Conservation (phyloP, 1,140 invertebrate species). For the Anadara kagoshimensis region DNA sequence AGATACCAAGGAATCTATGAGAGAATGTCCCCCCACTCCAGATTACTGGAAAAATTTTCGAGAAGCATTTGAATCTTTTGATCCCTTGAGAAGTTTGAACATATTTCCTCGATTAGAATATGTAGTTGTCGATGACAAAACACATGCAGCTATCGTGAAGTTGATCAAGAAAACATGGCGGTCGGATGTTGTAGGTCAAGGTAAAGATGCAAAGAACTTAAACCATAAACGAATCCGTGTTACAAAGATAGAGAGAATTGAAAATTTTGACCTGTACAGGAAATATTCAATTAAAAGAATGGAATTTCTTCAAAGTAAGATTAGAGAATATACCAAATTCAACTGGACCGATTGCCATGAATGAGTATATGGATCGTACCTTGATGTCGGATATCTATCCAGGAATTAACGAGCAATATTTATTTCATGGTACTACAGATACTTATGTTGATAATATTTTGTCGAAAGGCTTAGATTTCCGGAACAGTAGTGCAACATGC, state of each 20-base stretch:
- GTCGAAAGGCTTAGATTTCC: constrained; percentile 42
- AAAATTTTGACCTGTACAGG: constrained; percentile 44
- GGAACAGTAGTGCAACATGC: constrained; percentile 38
- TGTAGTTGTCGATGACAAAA: too few relatives aligned
- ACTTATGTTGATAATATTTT: constrained; percentile 39
- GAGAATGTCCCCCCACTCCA: too few relatives aligned
- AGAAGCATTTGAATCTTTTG: too few relatives aligned
- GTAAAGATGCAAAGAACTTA: constrained; percentile 42
- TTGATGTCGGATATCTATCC: constrained; percentile 18
- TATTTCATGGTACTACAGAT: constrained; percentile 54
- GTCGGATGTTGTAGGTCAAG: constrained; percentile 39
- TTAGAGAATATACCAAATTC: constrained; percentile 2
- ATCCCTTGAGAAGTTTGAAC: too few relatives aligned
- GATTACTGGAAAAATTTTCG: too few relatives aligned
- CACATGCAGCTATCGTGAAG: constrained; percentile 4
- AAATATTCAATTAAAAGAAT: constrained; percentile 37
- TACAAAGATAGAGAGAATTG: constrained; percentile 44
- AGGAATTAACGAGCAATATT: constrained; percentile 51
- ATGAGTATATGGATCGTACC: not conserved
- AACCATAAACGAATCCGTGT: constrained; percentile 33
- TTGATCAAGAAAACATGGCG: constrained; percentile 41
- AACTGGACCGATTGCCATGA: constrained; percentile 15
- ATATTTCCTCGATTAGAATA: too few relatives aligned
- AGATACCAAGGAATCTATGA: too few relatives aligned
- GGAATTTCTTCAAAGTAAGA: constrained; percentile 36